Base-by-base conservation (phyloP, 2,888 invertebrate species). In the Syrista parreyssii region DNA sequence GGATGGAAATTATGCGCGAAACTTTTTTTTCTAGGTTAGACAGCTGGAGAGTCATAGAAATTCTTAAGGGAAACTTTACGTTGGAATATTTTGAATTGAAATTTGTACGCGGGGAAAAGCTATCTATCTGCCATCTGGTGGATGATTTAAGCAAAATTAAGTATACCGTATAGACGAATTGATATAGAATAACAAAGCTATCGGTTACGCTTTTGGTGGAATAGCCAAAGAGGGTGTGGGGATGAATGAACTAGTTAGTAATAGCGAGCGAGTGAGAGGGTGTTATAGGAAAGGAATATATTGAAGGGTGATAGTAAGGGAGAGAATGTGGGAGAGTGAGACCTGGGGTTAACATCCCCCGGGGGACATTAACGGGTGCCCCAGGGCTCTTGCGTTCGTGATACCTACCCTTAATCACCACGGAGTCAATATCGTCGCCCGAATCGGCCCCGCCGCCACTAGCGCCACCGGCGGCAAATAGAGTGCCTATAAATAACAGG, bases 401-500 rank as follows among this genome's bases (percentile, higher is more conserved):
- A 74, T 77, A 77, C 69, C 31, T 75, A 81, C 87, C 86, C 87
- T 82, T 84, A 84, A 86, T 84, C 82, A 76, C 81, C 69, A 75
- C 72, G 82, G 81, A 84, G 86, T 86, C 86, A 82, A 86, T 86
- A 84, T 82, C 86, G 84, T 80, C 81, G 82, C 78, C 81, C 33
- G 34, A 79, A 82, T 85, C 83, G 78, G 76, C 80, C 82, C 82
- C 82, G 80, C 78, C 77, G 77, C 76, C 35, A 74, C 69, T 75
- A 30, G 55, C 74, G 68, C 40, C 68, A 75, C 71, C 69, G 71
- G 34, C 83, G 83, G 83, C 84, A 87, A 89, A 87, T 88, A 87
- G 87, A 90, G 86, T 86, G 87, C 83, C 89, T 88, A 90, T 91
- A 91, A 91, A 91, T 91, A 90, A 91, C 89, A 85, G 81, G 86